phyloP scores from a whole-genome alignment of 2,797 vertebrate genomes.

The Craterocephalus amniculus region DNA sequence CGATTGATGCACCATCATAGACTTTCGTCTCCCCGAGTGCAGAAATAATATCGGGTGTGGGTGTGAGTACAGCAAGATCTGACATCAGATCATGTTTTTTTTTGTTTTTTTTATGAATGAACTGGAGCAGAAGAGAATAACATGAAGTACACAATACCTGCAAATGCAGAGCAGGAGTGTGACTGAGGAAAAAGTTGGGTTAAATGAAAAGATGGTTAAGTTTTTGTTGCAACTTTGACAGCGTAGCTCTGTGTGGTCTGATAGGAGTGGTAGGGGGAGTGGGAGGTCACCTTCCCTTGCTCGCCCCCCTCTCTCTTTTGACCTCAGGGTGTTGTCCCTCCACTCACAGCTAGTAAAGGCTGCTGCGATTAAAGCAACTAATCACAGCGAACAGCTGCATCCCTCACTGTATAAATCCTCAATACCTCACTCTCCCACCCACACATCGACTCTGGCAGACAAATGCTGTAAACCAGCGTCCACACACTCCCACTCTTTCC shows the following conservation, averaged over 20 bases:
- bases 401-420: constrained; percentile 73
- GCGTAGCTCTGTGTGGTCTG: constrained; percentile 52
- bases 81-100: constrained; percentile 24
- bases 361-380: constrained; percentile 68
- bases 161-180: constrained; percentile 28
- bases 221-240: constrained; percentile 32
- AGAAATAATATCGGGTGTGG: constrained; percentile 20
- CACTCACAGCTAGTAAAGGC: constrained; percentile 62
- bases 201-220: constrained; percentile 34
- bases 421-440: constrained; percentile 63
- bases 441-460: constrained; percentile 57
- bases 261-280: constrained; percentile 49
- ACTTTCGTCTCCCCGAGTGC: constrained; percentile 19
- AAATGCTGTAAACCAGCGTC: constrained; percentile 19
- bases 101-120: constrained; percentile 28
- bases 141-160: constrained; percentile 32
- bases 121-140: constrained; percentile 1
- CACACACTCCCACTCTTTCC: constrained; percentile 62
- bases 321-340: constrained; percentile 53
- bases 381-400: constrained; percentile 76
- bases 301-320: constrained; percentile 41
- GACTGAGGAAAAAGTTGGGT: constrained; percentile 8
- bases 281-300: constrained; percentile 55
- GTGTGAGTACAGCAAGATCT: constrained; percentile 24
- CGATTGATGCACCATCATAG: constrained; percentile 34